These are phyloP conservation scores for Lethocerus indicus DNA, from an alignment of 1,140 invertebrate genomes.

Conservation along the genomic window DNA sequence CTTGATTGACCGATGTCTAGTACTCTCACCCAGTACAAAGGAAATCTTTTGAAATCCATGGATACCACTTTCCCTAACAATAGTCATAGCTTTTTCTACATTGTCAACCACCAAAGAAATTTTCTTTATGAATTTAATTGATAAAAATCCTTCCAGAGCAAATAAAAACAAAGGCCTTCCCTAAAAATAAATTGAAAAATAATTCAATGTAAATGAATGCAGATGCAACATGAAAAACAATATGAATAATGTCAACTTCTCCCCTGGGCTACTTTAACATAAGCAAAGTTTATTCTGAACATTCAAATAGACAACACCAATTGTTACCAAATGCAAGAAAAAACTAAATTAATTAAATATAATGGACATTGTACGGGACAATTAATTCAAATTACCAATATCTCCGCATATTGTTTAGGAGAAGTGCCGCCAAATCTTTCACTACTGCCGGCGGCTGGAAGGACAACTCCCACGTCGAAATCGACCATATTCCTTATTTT, in stretches of 20 bases:
- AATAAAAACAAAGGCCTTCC: constrained; percentile 27
- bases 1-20: constrained; percentile 29
- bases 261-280: not conserved
- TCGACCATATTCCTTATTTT: constrained; percentile 17
- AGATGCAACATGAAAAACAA: too few relatives aligned
- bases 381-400: constrained; percentile 15
- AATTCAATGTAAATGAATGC: not conserved
- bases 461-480: constrained; percentile 21
- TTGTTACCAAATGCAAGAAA: too few relatives aligned
- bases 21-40: constrained; percentile 23
- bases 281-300: not conserved
- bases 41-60: constrained; percentile 17
- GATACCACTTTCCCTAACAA: constrained; percentile 20
- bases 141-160: constrained; percentile 26
- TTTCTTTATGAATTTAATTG: constrained; percentile 24
- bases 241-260: not conserved
- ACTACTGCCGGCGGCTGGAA: constrained; percentile 28
- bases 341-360: constrained; percentile 1
- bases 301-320: too few relatives aligned
- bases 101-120: constrained; percentile 25
- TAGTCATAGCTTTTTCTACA: constrained; percentile 19
- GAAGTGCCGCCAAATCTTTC: constrained; percentile 22
- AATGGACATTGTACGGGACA: not conserved
- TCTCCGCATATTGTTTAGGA: constrained; percentile 27
- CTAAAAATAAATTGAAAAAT: constrained; percentile 13